A percentile compares a stretch with the other conserved stretches of the same genome.
Evolutionary conservation across 2,888 invertebrate genomes (phyloP).

Genomic region (Drosophila sordidula): DNA sequence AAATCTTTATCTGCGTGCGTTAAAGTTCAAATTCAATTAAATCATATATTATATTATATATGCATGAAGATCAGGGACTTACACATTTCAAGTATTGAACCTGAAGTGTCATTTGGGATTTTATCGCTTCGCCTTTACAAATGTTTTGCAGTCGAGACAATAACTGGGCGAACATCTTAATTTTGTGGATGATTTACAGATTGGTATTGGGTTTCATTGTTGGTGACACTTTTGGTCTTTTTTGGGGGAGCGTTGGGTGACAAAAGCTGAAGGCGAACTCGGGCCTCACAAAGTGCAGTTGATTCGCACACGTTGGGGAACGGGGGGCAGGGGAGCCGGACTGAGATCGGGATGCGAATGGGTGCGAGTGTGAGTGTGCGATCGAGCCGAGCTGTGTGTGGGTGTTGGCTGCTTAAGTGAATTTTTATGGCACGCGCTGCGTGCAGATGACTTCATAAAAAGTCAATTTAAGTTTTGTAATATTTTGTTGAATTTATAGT

Average conservation of each 20-base stretch:
- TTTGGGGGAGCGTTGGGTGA: constrained; percentile 13
- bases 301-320: constrained; percentile 20
- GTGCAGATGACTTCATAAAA: constrained; percentile 77
- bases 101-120: not conserved
- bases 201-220: constrained; percentile 77
- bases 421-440: constrained; percentile 76
- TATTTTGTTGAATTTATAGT: constrained; percentile 78
- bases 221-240: constrained; percentile 60
- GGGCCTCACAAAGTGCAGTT: constrained; percentile 32
- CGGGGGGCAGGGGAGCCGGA: not conserved
- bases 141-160: constrained; percentile 22
- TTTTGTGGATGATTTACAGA: constrained; percentile 80
- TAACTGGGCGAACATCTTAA: constrained; percentile 73
- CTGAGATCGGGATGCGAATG: not conserved
- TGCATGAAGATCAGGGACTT: not conserved
- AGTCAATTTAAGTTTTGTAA: constrained; percentile 78
- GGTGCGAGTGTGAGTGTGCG: constrained; percentile 1
- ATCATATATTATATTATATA: not conserved
- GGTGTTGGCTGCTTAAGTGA: constrained; percentile 69
- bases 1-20: no score
- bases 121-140: not conserved
- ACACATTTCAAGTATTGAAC: no score
- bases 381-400: constrained; percentile 47
- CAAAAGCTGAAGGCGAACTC: constrained; percentile 20
- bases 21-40: not conserved